Conservation (phyloP, 2,113 vertebrate genomes). For the Lampris megalopsis region DNA sequence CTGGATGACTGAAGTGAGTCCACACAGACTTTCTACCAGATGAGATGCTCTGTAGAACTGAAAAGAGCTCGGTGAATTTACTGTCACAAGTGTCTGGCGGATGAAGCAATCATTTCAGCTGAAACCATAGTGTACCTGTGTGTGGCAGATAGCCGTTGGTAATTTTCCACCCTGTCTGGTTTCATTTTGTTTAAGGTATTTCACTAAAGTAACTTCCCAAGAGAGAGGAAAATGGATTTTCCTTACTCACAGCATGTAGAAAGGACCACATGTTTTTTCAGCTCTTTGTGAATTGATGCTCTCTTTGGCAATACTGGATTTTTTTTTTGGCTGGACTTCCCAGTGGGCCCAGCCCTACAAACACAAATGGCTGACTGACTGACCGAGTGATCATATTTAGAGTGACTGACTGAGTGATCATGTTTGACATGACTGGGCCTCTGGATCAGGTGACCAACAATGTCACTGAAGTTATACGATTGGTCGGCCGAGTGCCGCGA, state of each 20-base stretch:
- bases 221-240: conserved; percentile 12
- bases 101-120: conserved; percentile 13
- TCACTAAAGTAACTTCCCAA: conserved; percentile 7
- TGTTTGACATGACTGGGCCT: too few species aligned
- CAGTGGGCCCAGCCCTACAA: too few species aligned
- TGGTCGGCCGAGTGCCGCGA: too few species aligned
- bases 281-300: conserved; percentile 13
- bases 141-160: neutral
- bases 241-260: neutral
- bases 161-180: neutral
- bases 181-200: conserved; percentile 21
- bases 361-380: too few species aligned
- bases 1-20: too few species aligned
- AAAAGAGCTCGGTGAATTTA: neutral
- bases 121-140: conserved; percentile 6
- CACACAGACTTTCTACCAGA: conserved; percentile 16
- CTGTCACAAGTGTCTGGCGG: neutral
- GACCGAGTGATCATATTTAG: too few species aligned
- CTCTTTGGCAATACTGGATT: conserved; percentile 18
- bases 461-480: too few species aligned
- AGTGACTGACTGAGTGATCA: too few species aligned
- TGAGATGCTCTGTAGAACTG: neutral
- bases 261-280: neutral
- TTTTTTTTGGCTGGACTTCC: neutral
- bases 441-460: too few species aligned